Percentiles rank a stretch among this genome's conserved stretches.
Evolutionary conservation across 2,113 vertebrate species (phyloP).

Genomic region (Hylia prasina): DNA sequence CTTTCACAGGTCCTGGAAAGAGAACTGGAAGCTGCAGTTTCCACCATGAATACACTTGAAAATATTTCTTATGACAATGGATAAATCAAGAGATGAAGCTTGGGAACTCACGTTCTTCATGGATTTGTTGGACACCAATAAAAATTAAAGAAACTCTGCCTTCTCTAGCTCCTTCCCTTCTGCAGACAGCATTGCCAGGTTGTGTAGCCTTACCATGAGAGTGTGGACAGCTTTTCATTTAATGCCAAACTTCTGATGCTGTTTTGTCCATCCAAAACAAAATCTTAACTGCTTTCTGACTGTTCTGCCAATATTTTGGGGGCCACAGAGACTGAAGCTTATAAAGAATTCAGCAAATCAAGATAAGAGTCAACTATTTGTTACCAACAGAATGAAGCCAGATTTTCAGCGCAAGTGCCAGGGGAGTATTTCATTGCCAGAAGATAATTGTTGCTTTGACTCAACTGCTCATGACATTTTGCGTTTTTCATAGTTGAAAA

Average conservation of each 20-base stretch:
- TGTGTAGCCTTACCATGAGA: not conserved
- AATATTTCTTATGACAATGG: not conserved
- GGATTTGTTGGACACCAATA: not conserved
- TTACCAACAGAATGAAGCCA: not conserved
- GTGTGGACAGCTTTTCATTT: not conserved
- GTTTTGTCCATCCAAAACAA: not conserved
- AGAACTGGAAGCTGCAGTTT: not conserved
- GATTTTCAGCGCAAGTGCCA: not conserved
- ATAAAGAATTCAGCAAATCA: not conserved
- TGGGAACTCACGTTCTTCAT: not conserved
- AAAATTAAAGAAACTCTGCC: not conserved
- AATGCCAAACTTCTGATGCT: not conserved
- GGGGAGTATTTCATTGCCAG: conserved; percentile 21
- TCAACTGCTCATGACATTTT: not conserved
- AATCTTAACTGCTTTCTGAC: not conserved
- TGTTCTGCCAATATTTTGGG: not conserved
- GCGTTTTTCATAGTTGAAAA: not conserved
- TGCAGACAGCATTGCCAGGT: not conserved
- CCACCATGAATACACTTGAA: not conserved
- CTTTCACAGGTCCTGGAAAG: not conserved
- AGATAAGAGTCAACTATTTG: not conserved
- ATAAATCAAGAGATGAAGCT: not conserved
- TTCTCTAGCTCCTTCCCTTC: not conserved
- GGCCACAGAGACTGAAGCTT: not conserved
- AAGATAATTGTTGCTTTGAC: not conserved